Percentiles rank a stretch among this genome's conserved stretches.
phyloP scores from a whole-genome alignment of 1,140 invertebrate genomes.

The Hetaerina americana region DNA sequence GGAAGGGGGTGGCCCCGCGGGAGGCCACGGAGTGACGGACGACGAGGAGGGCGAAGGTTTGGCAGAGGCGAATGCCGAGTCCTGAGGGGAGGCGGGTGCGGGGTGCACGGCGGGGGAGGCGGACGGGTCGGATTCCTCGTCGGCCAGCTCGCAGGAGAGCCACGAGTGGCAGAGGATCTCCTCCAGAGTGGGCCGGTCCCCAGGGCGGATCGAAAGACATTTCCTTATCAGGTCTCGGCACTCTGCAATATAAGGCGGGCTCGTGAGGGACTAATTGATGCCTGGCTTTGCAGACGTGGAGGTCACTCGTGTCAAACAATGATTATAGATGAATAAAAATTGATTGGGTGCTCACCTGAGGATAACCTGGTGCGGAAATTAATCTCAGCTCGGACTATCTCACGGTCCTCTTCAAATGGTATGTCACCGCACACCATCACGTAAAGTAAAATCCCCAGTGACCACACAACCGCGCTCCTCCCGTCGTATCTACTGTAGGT shows the following conservation, averaged over 20 bases:
- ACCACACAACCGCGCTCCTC: constrained; percentile 49
- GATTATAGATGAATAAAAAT: neutral
- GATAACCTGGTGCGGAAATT: constrained; percentile 34
- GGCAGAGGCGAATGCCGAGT: too few species aligned
- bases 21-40: too few species aligned
- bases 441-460: constrained; percentile 51
- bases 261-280: neutral
- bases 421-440: constrained; percentile 60
- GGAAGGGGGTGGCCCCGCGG: too few species aligned
- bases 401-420: constrained; percentile 52
- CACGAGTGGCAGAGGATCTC: constrained; percentile 46
- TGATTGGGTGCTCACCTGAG: neutral
- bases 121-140: too few species aligned
- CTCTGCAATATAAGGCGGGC: constrained; percentile 28
- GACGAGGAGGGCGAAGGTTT: too few species aligned
- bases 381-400: constrained; percentile 42
- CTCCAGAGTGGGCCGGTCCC: constrained; percentile 37
- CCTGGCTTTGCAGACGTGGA: neutral
- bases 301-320: neutral
- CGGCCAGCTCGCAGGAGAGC: constrained; percentile 21
- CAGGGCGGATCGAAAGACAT: constrained; percentile 39
- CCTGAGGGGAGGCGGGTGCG: too few species aligned
- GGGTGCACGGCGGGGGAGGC: too few species aligned
- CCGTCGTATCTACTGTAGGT: constrained; percentile 42
- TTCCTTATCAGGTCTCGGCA: constrained; percentile 43